Evolutionary conservation across 2,888 invertebrate species (phyloP), one percentile per base, ranked within the genome.

Genomic region (Chrysolina americana): DNA sequence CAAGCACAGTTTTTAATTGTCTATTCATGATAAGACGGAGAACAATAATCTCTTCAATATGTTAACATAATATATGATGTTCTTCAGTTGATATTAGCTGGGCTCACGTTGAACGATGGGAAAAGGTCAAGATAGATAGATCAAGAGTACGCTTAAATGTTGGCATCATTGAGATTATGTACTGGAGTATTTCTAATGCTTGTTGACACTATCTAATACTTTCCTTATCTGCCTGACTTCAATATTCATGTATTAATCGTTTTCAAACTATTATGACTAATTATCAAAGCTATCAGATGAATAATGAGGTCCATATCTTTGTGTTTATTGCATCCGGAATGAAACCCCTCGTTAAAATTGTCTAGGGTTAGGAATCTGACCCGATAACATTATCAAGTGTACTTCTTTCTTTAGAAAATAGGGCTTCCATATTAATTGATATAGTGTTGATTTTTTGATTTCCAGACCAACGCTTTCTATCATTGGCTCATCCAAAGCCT

Each of bases 211-310:
- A 15, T 44, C 44, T 5, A 15, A 8, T 44, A 13, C 44, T 0
- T 15, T 44, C 44, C 11, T 44, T 44, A 13, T 44, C 15, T 44
- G 11, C 11, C 15, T 15, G 44, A 44, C 15, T 44, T 2, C 15
- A 5, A 21, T 66, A 50, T 68, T 73, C 41, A 62, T 73, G n/a
- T 68, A 23, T 64, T 28, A 44, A 73, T 68, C 53, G 62, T 68
- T 63, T 53, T 59, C 8, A 19, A 68, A 44, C 59, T 41, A 73
- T 73, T 68, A 50, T 63, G 68, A 68, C 68, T 73, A 73, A 73
- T 73, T 73, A 73, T 62, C 50, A 17, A 13, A n/a, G 73, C 68
- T 68, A 68, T 19, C 47, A 62, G 3, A 17, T 69, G 69, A 69
- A 47, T 56, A 44, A 62, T 69, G 69, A 21, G 47, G 36, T 44